Conservation (phyloP, 2,888 invertebrate genomes). For the Drosophila mercatorum region DNA sequence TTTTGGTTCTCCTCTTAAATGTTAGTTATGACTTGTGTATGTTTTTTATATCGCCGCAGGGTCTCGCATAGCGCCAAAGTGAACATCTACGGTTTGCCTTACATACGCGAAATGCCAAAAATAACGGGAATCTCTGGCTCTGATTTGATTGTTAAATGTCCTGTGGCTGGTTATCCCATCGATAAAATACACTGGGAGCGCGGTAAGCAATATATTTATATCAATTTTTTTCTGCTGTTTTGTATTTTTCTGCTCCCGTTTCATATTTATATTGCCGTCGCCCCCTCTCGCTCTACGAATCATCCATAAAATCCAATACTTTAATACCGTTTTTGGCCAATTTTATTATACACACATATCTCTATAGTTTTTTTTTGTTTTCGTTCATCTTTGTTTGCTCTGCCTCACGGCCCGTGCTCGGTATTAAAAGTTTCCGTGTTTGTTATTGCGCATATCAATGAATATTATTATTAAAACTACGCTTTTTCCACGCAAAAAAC, state of each 20-base stretch:
- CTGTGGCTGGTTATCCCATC: constrained; percentile 95
- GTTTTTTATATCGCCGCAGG: constrained; percentile 71
- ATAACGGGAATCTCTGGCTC: constrained; percentile 94
- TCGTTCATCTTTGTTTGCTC: constrained; percentile 29
- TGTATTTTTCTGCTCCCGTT: background rate
- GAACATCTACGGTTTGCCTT: constrained; percentile 94
- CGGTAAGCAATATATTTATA: constrained; percentile 86
- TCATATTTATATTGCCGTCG: background rate
- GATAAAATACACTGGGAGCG: constrained; percentile 95
- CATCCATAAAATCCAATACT: constrained; percentile 19
- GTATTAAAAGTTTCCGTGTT: constrained; percentile 68
- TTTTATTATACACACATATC: constrained; percentile 15
- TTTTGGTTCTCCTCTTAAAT: constrained; percentile 27
- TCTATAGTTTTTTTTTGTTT: background rate
- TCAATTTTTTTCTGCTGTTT: background rate
- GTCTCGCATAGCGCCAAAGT: constrained; percentile 93
- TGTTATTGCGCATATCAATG: constrained; percentile 71
- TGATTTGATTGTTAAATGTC: constrained; percentile 94
- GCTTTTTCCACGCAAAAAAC: constrained; percentile 5
- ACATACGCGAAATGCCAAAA: constrained; percentile 94
- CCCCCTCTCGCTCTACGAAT: background rate
- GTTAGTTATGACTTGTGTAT: constrained; percentile 57
- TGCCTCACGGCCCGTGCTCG: constrained; percentile 51
- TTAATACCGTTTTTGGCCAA: constrained; percentile 15
- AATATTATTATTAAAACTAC: constrained; percentile 63